Base-by-base conservation (phyloP, 2,888 invertebrate genomes). In the Volucella bombylans region DNA sequence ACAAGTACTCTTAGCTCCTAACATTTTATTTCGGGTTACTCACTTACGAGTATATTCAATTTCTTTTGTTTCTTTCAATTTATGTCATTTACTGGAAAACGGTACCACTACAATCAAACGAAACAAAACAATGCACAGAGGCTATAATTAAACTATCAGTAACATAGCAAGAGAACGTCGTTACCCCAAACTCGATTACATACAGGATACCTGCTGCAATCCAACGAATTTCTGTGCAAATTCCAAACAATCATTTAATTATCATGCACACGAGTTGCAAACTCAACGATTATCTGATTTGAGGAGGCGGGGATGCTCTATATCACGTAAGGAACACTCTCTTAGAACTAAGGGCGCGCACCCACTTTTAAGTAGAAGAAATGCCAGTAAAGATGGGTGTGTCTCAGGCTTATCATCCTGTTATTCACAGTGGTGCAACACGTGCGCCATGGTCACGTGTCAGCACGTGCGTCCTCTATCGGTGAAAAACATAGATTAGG, bases 361-460 rank as follows among this genome's bases (percentile, higher is more conserved):
- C 57, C 62, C 62, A 77, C 62, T 72, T 71, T 62, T n/a, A 8
- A 61, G 11, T 10, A 38, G 39, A 65, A 15, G 8, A 8, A 45
- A 41, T 23, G 2, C n/a, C 38, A 4, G 10, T 41, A 55, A 50
- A 67, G 62, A 61, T 76, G 71, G 80, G 43, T 59, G 68, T 73
- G 69, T 80, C 68, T 49, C 72, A 43, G 68, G 86, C 83, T 82
- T 87, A 87, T 87, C 87, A 82, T 86, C 74, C 87, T 87, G 87
- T 87, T 87, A 87, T 87, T 86, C 87, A 86, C 87, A 87, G 87
- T 67, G 83, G 81, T 86, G 79, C 78, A 85, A 82, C 87, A 86
- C 87, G 87, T 87, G 86, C 86, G 77, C 50, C 31, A 57, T 52
- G 61, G 83, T 74, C 87, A 87, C 87, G 87, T 87, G 87, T 52